Evolutionary conservation across 1,140 invertebrate species (phyloP).

Genomic region (Drosophila nikananu): DNA sequence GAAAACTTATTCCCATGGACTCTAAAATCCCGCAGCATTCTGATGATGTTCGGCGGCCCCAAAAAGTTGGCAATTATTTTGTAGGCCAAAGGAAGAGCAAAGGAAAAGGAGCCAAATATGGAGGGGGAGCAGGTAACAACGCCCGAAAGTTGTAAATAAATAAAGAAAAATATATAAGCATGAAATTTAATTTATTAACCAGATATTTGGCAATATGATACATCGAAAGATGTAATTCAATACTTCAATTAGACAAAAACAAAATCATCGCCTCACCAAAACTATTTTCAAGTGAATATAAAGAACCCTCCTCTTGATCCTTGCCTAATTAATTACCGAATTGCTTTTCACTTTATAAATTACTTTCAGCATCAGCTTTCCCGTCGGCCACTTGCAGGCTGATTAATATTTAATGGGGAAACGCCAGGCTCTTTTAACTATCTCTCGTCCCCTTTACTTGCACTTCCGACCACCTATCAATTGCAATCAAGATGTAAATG

Average conservation of each 20-base stretch:
- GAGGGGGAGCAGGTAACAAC: background rate
- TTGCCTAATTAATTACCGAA: conserved; percentile 27
- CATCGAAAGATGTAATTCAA: background rate
- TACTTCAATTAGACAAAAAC: background rate
- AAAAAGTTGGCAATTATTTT: conserved; percentile 44
- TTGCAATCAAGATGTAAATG: conserved; percentile 64
- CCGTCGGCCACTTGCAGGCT: conserved; percentile 18
- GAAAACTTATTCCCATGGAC: conserved; percentile 38
- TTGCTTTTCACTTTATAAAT: conserved; percentile 7
- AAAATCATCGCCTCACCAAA: background rate
- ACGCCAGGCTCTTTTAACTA: conserved; percentile 37
- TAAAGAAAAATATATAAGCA: background rate
- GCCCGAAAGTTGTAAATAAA: background rate
- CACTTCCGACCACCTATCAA: conserved; percentile 51
- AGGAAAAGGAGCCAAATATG: conserved; percentile 1
- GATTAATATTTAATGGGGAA: conserved; percentile 52
- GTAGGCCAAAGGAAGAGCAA: background rate
- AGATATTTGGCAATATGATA: background rate
- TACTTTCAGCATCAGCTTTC: conserved; percentile 8
- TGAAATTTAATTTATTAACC: background rate
- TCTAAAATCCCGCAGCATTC: conserved; percentile 8
- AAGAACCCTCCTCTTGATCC: background rate
- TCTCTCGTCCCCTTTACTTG: conserved; percentile 13
- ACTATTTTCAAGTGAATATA: background rate
- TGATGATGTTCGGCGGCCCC: conserved; percentile 22